Percentiles rank a stretch among this genome's conserved stretches.
These are phyloP conservation scores for Pomatorhinus ruficollis DNA, from an alignment of 2,113 vertebrate genomes.

Conservation along the genomic window DNA sequence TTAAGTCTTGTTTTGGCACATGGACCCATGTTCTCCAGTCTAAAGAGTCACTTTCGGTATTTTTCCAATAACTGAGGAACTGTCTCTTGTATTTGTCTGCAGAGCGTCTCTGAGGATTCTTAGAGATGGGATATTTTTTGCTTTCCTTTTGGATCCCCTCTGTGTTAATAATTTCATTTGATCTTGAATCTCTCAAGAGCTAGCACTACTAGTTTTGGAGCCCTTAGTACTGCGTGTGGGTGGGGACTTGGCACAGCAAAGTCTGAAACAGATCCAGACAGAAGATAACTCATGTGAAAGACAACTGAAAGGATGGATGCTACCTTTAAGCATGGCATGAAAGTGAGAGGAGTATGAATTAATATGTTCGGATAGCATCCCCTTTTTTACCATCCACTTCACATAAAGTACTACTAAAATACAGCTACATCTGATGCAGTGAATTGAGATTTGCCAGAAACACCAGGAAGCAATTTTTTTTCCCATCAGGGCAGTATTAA, in stretches of 20 bases:
- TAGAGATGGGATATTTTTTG: slow-evolving; percentile 11
- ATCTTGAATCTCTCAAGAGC: slow-evolving; percentile 46
- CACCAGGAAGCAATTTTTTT: slow-evolving; percentile 25
- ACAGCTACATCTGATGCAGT: neutral
- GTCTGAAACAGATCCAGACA: slow-evolving; percentile 34
- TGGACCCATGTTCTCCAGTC: neutral
- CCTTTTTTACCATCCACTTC: neutral
- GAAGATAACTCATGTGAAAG: slow-evolving; percentile 19
- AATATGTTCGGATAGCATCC: neutral
- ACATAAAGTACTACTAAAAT: neutral
- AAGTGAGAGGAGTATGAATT: neutral
- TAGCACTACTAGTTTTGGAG: slow-evolving; percentile 41
- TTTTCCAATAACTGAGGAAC: neutral
- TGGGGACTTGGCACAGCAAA: slow-evolving; percentile 5
- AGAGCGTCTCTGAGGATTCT: neutral
- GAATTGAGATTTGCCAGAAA: neutral
- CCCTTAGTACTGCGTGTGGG: neutral
- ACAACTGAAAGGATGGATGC: neutral
- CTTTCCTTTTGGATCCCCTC: slow-evolving; percentile 35
- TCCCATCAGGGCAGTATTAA: neutral
- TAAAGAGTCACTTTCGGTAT: slow-evolving; percentile 15
- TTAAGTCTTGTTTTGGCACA: neutral
- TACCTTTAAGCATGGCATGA: neutral
- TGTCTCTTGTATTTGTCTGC: slow-evolving; percentile 25
- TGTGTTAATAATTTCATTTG: slow-evolving; percentile 57